phyloP scores from a whole-genome alignment of 2,113 vertebrate genomes.

The Tupaia tana region DNA sequence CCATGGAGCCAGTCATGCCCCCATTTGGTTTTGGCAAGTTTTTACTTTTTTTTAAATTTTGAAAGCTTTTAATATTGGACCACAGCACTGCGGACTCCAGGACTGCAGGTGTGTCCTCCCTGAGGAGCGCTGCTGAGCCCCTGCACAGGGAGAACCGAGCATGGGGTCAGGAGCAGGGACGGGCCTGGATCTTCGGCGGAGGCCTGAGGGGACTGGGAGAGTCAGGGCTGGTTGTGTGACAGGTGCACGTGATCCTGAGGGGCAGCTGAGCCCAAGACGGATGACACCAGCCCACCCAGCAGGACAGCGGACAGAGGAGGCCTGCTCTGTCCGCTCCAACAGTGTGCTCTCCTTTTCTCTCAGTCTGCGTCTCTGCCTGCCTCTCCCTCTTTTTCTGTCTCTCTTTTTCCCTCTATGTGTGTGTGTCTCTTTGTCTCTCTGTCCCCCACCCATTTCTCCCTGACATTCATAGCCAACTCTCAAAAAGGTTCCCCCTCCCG shows the following conservation, averaged over 20 bases:
- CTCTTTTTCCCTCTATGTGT: background rate
- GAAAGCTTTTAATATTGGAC: background rate
- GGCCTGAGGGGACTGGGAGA: fast-evolving
- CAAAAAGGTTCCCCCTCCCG: background rate
- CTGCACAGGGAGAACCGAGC: too few species aligned
- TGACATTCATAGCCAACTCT: background rate
- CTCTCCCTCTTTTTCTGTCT: background rate
- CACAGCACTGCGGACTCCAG: background rate
- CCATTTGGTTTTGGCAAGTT: too few species aligned
- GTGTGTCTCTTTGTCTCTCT: too few species aligned
- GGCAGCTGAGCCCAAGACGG: background rate
- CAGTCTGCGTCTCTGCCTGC: background rate
- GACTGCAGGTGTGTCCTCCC: too few species aligned
- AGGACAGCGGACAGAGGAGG: fast-evolving
- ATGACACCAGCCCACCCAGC: fast-evolving
- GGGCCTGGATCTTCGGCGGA: background rate
- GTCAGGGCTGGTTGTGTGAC: background rate
- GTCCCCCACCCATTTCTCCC: background rate
- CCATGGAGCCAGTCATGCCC: too few species aligned
- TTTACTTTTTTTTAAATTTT: too few species aligned
- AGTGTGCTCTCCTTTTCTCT: background rate
- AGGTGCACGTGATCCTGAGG: background rate
- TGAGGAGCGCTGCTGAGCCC: background rate
- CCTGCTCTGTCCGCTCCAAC: background rate
- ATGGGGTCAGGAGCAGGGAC: background rate